Base-by-base conservation (phyloP, 2,888 invertebrate genomes). In the Altica lythri region DNA sequence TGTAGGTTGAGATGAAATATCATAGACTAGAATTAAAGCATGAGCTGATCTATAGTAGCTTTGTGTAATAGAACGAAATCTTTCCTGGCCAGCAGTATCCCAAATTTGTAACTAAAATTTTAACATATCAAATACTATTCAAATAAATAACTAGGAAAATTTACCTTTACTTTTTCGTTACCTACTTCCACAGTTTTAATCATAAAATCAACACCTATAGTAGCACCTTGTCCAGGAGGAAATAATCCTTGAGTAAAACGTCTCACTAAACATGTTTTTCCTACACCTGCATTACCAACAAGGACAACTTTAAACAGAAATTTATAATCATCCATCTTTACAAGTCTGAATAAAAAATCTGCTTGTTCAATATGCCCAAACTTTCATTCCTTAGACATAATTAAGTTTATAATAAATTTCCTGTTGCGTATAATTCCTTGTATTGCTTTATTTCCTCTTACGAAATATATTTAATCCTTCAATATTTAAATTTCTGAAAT, bases 131-230 rank as follows among this genome's bases (percentile, higher is more conserved):
- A 6, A 47, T 47, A 12, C 4, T n/a, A 17, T 16, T 29, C 9
- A n/a, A 37, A 27, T 18, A 37, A 22, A n/a, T 12, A 34, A 29
- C 25, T 8, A 1, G 13, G 13, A 32, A 17, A 34, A 59, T 54
- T 77, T 80, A 92, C 91, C 85, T 94, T 94, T 68, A 94, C 90
- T 86, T 92, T 92, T 78, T 93, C 92, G 72, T 92, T 92, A 70
- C 93, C 95, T 52, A 98, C 92, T 82, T 96, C 95, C 5, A 98
- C 94, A 47, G 96, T 96, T 81, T 98, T 98, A 59, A 98, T 97
- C 96, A 98, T 96, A 77, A 98, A 98, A 82, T 98, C 98, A 17
- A 98, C 97, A 52, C 97, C 97, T 70, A 98, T 98, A 2, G 97
- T 98, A 51, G 97, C 97, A 65, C 96, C 96, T 80, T 98, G 97